A percentile compares a stretch with the other conserved stretches of the same genome.
Conservation (phyloP, 2,113 vertebrate species). For the Triplophysa siluroides region DNA sequence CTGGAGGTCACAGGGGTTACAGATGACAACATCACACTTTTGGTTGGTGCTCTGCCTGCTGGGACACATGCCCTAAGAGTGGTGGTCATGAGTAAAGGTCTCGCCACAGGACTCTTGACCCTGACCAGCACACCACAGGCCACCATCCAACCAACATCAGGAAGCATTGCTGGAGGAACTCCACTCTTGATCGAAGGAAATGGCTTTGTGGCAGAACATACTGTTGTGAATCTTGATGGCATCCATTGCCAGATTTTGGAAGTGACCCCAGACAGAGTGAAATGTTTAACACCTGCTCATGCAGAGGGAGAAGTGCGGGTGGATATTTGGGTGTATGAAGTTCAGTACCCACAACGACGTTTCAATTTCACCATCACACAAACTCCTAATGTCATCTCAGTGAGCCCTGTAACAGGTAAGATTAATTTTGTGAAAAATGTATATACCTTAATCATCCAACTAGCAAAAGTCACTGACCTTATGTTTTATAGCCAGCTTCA, state of each 20-base stretch:
- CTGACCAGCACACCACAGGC: conserved; percentile 71
- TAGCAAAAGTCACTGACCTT: too few species aligned
- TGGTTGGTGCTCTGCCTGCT: conserved; percentile 68
- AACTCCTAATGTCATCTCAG: conserved; percentile 72
- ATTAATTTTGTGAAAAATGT: too few species aligned
- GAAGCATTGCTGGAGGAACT: conserved; percentile 79
- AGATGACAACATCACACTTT: conserved; percentile 64
- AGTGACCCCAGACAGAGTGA: conserved; percentile 59
- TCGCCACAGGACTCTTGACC: conserved; percentile 66
- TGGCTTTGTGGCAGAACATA: conserved; percentile 77
- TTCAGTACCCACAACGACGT: conserved; percentile 71
- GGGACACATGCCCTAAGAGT: conserved; percentile 73
- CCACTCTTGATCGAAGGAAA: conserved; percentile 76
- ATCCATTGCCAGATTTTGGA: conserved; percentile 67
- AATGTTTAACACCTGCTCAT: conserved; percentile 70
- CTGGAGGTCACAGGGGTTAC: conserved; percentile 63
- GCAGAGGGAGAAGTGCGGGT: conserved; percentile 59
- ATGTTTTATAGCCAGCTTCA: too few species aligned
- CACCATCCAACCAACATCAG: conserved; percentile 64
- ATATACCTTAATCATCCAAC: too few species aligned
- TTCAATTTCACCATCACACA: conserved; percentile 74
- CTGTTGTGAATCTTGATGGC: conserved; percentile 71
- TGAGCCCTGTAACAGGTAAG: conserved; percentile 77
- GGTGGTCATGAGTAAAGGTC: conserved; percentile 75
- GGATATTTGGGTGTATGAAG: conserved; percentile 65